These are phyloP conservation scores for Disparrhopalites patrizii DNA, from an alignment of 2,888 invertebrate species.

Conservation along the genomic window DNA sequence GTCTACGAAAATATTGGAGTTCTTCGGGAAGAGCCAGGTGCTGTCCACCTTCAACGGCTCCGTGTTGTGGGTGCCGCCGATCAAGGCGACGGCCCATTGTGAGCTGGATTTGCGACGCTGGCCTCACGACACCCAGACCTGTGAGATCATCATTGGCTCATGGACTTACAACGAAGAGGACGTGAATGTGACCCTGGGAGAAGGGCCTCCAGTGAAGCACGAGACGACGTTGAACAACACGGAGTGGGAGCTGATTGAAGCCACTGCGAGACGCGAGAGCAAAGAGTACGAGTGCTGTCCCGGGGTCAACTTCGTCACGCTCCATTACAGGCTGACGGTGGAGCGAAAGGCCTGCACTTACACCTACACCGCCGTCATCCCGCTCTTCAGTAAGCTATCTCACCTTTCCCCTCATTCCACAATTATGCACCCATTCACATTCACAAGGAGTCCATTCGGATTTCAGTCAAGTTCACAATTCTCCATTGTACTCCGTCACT, in stretches of 20 bases:
- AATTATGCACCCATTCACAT: too few species aligned
- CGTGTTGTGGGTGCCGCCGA: slow-evolving; percentile 64
- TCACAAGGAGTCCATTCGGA: too few species aligned
- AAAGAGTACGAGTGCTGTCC: slow-evolving; percentile 17
- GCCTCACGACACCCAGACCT: slow-evolving; percentile 70
- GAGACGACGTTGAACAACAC: slow-evolving; percentile 1
- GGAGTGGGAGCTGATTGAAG: not conserved
- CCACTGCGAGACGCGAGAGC: slow-evolving; percentile 1
- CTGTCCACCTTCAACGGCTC: slow-evolving; percentile 51
- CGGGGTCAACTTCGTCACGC: not conserved
- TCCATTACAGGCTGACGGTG: slow-evolving; percentile 3
- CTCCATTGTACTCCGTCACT: too few species aligned
- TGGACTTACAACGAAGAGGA: slow-evolving; percentile 61
- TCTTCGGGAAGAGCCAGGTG: slow-evolving; percentile 10
- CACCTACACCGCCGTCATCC: not conserved
- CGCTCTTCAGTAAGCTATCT: not conserved
- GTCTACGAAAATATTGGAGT: slow-evolving; percentile 9
- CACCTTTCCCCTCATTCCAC: not conserved
- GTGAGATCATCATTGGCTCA: slow-evolving; percentile 66
- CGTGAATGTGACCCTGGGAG: slow-evolving; percentile 16
- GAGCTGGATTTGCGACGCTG: slow-evolving; percentile 65
- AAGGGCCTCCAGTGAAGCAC: not conserved
- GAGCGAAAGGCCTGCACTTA: not conserved
- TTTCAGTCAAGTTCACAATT: too few species aligned
- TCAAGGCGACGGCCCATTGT: slow-evolving; percentile 64